Conservation (phyloP, 1,140 invertebrate genomes). For the Mycetomoellerius zeteki region DNA sequence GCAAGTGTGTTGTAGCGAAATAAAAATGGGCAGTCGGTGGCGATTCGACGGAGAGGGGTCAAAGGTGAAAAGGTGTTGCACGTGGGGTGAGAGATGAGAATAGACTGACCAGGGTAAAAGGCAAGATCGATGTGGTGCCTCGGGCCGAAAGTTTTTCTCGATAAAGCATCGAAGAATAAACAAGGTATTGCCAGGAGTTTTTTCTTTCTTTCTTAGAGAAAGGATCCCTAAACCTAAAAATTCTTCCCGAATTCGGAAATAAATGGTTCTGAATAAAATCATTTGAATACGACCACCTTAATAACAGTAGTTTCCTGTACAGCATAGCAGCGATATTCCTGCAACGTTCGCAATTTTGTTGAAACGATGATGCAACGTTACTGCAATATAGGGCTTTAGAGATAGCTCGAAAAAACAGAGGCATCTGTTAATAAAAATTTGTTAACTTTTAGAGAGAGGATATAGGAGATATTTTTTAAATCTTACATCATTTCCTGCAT, state of each 20-base stretch:
- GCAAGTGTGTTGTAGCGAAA: conserved; percentile 15
- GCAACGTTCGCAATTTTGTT: too few species aligned
- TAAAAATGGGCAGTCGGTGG: conserved; percentile 30
- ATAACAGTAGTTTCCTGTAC: too few species aligned
- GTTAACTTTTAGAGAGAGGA: too few species aligned
- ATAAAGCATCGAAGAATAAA: conserved; percentile 39
- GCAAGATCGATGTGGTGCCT: conserved; percentile 55
- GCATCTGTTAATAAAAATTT: too few species aligned
- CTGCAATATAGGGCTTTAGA: background rate
- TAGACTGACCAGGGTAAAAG: conserved; percentile 32
- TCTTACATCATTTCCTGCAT: too few species aligned
- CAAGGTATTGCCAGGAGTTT: background rate
- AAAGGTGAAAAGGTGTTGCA: conserved; percentile 58
- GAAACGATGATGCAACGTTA: background rate
- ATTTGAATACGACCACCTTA: too few species aligned
- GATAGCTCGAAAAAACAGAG: background rate
- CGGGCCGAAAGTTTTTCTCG: conserved; percentile 30
- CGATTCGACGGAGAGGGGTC: conserved; percentile 1
- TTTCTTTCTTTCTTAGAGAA: background rate
- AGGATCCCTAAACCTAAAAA: background rate
- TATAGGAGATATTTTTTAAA: too few species aligned
- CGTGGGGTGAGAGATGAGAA: background rate
- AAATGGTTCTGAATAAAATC: background rate
- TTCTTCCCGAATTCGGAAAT: background rate
- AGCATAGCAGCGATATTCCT: too few species aligned